Evolutionary conservation across 2,888 invertebrate species (phyloP).

Genomic region (Hirtodrosophila histrioides): DNA sequence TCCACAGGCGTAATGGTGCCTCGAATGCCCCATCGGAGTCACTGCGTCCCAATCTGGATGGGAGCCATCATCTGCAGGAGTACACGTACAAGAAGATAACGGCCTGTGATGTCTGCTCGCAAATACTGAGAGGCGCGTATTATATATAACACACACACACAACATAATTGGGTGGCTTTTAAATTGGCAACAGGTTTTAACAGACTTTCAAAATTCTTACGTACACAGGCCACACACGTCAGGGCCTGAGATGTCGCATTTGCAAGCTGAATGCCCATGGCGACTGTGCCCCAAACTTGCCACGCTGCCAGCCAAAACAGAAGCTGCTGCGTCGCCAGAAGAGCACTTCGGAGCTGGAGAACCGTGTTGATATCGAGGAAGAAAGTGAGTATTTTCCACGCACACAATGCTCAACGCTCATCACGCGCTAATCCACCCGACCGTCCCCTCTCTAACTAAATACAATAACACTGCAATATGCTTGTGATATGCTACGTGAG

Average conservation of each 20-base stretch:
- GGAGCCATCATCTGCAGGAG: constrained; percentile 93
- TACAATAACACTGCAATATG: constrained; percentile 28
- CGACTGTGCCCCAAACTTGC: constrained; percentile 93
- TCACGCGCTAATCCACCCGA: constrained; percentile 26
- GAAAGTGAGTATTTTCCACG: constrained; percentile 89
- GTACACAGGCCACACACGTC: constrained; percentile 92
- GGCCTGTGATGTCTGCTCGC: constrained; percentile 96
- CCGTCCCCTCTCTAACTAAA: constrained; percentile 1
- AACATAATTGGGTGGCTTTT: no score
- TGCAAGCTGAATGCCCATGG: constrained; percentile 96
- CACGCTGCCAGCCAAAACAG: constrained; percentile 94
- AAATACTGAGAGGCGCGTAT: constrained; percentile 92
- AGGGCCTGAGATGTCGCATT: constrained; percentile 94
- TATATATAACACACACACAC: neutral
- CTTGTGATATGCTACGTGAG: constrained; percentile 7
- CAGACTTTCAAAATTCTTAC: no score
- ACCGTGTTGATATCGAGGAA: constrained; percentile 89
- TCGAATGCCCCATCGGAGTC: constrained; percentile 85
- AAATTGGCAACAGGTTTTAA: no score
- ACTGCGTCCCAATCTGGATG: constrained; percentile 83
- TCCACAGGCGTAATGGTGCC: constrained; percentile 89
- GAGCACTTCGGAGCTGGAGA: constrained; percentile 93
- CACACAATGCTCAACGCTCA: constrained; percentile 39
- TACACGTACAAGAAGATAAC: constrained; percentile 98
- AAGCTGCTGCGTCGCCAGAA: constrained; percentile 93